phyloP scores from a whole-genome alignment of 2,888 invertebrate species.

The Papilio protenor region DNA sequence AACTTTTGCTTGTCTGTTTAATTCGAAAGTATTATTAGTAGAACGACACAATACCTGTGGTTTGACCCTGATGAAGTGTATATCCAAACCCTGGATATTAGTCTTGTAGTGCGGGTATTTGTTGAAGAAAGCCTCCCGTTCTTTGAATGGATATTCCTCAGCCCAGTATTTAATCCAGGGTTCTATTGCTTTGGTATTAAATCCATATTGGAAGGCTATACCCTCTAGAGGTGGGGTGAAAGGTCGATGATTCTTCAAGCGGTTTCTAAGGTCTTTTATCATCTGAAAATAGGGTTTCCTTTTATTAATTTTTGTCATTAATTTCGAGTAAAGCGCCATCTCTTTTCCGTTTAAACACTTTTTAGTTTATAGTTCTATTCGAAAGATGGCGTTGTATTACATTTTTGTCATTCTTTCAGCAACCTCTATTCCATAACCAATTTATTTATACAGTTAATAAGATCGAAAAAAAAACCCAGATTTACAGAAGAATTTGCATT shows the following conservation, averaged over 20 bases:
- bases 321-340: not conserved
- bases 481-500: too few species aligned
- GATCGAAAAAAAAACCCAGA: too few species aligned
- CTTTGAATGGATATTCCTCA: constrained; percentile 86
- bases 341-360: not conserved
- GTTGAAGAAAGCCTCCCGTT: constrained; percentile 88
- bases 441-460: too few species aligned
- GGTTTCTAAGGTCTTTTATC: constrained; percentile 48
- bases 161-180: constrained; percentile 90
- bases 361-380: not conserved
- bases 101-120: constrained; percentile 88
- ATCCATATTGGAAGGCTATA: constrained; percentile 89
- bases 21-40: too few species aligned
- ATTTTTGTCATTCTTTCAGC: not conserved
- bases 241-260: constrained; percentile 47
- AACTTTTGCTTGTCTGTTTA: too few species aligned
- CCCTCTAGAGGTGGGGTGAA: constrained; percentile 83
- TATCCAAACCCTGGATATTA: constrained; percentile 87
- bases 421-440: not conserved
- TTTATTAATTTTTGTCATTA: not conserved
- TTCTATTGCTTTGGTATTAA: constrained; percentile 87
- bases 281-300: constrained; percentile 44
- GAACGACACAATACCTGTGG: too few species aligned
- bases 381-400: not conserved
- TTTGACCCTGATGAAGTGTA: constrained; percentile 87